Conservation (phyloP, 2,113 vertebrate genomes). For the Tachycineta bicolor region DNA sequence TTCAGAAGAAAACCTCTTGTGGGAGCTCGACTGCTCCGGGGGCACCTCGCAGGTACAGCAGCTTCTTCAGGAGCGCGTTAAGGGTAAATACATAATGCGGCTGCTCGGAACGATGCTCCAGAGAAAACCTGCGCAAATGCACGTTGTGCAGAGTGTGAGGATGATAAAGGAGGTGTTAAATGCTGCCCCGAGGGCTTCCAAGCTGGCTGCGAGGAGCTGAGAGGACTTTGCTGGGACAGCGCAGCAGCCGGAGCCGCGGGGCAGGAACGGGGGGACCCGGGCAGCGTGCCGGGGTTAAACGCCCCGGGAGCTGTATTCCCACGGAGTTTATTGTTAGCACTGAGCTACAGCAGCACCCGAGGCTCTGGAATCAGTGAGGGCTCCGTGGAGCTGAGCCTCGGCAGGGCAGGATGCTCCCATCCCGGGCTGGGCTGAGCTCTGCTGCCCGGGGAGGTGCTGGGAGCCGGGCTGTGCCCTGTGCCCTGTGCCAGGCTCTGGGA, state of each 20-base stretch:
- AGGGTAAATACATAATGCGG: background rate
- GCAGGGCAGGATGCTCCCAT: background rate
- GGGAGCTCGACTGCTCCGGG: background rate
- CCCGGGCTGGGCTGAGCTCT: rapidly evolving
- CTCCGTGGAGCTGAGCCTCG: background rate
- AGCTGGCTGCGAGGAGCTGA: background rate
- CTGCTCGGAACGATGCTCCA: background rate
- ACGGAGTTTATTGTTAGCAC: background rate
- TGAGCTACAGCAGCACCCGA: background rate
- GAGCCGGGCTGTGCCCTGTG: background rate
- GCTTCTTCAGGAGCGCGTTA: background rate
- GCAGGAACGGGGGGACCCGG: background rate
- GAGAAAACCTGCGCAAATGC: background rate
- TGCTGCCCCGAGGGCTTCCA: background rate
- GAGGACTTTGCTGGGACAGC: background rate
- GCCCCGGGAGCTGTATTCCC: background rate
- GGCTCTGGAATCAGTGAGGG: background rate
- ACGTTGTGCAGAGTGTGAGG: background rate
- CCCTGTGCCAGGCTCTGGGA: too few species aligned
- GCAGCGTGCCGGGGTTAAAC: background rate
- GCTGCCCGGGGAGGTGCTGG: rapidly evolving
- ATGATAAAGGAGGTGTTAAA: background rate
- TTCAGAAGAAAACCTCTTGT: background rate
- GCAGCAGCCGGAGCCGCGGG: background rate
- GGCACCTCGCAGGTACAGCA: rapidly evolving